phyloP scores from a whole-genome alignment of 2,888 invertebrate genomes.

The Gisinianus flammeolus region DNA sequence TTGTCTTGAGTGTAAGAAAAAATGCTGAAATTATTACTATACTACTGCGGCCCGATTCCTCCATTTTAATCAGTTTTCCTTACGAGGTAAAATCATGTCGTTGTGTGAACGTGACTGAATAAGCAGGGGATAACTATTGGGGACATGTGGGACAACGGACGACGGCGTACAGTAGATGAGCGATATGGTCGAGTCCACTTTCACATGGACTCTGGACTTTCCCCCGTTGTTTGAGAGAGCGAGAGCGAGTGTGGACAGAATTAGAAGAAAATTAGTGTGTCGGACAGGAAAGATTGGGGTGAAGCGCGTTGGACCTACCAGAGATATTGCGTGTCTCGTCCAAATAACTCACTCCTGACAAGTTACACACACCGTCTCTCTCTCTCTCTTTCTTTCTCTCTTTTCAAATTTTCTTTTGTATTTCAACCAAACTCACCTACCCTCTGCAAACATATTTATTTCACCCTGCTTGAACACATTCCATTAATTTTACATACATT shows the following conservation, averaged over 20 bases:
- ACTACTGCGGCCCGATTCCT: no score
- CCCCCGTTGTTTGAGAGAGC: no score
- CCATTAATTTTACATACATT: constrained; percentile 8
- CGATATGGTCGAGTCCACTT: no score
- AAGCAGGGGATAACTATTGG: no score
- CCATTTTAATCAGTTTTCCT: no score
- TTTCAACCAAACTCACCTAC: constrained; percentile 14
- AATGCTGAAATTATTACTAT: no score
- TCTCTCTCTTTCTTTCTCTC: not conserved
- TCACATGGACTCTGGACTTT: no score
- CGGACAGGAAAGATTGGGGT: not conserved
- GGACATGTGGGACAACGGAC: no score
- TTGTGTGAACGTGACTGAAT: no score
- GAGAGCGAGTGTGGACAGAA: constrained; percentile 6
- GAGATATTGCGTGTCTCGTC: constrained; percentile 45
- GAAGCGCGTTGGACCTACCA: constrained; percentile 14
- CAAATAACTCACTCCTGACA: constrained; percentile 53
- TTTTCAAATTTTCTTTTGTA: constrained; percentile 34
- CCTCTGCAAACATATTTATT: constrained; percentile 34
- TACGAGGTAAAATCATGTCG: no score
- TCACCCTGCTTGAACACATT: constrained; percentile 17
- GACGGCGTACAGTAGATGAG: no score
- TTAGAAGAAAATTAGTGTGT: constrained; percentile 1
- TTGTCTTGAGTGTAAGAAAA: no score
- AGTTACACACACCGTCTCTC: constrained; percentile 39